Conservation (phyloP, 2,888 invertebrate species). For the Andrena chrysosceles region DNA sequence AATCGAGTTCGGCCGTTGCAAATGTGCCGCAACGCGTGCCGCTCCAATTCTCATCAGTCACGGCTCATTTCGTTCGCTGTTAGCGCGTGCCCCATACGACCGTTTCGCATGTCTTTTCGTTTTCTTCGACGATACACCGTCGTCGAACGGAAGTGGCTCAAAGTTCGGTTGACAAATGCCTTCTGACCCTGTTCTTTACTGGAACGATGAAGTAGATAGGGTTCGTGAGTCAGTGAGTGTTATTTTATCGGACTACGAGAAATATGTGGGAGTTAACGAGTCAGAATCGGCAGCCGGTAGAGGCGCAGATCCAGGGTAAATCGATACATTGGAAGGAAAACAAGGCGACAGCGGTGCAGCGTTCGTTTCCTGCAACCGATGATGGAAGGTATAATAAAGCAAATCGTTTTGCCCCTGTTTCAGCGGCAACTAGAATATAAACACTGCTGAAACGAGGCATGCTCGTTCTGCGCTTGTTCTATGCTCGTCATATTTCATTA, state of each 20-base stretch:
- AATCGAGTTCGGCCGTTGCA: slow-evolving; percentile 42
- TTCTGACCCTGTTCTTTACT: neutral
- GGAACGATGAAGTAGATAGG: neutral
- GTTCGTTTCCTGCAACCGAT: slow-evolving; percentile 14
- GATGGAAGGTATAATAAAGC: slow-evolving; percentile 12
- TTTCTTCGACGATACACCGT: neutral
- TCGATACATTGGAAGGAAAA: slow-evolving; percentile 34
- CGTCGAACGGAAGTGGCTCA: neutral
- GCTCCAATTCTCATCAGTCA: slow-evolving; percentile 40
- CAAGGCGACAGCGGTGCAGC: neutral
- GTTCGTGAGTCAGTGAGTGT: neutral
- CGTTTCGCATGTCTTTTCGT: neutral
- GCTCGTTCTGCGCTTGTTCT: slow-evolving; percentile 28
- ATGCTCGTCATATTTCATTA: slow-evolving; percentile 52
- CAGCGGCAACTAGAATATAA: slow-evolving; percentile 3
- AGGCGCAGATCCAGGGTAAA: slow-evolving; percentile 17
- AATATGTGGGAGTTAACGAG: neutral
- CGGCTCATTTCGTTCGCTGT: slow-evolving; percentile 35
- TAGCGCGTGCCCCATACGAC: neutral
- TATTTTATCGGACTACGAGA: neutral
- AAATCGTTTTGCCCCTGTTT: slow-evolving; percentile 28
- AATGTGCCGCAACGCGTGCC: slow-evolving; percentile 40
- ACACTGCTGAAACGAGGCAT: neutral
- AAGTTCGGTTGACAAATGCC: neutral
- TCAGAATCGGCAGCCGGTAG: neutral